Base-by-base conservation (phyloP, 2,888 invertebrate species). In the Drosophila subquinaria region DNA sequence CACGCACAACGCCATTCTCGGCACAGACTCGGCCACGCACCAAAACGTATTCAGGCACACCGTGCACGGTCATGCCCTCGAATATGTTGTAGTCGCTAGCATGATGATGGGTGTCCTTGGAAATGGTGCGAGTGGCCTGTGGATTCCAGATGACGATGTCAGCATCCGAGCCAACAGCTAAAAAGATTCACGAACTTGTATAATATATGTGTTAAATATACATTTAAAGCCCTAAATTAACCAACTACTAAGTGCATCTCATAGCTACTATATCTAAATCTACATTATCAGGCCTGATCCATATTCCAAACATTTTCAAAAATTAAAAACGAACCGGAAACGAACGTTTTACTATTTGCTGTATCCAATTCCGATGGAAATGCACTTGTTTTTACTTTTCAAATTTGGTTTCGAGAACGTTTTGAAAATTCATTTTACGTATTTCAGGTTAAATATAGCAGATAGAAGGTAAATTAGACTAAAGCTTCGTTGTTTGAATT, bases 101-200 rank as follows among this genome's bases (percentile, higher is more conserved):
- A 77, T 98, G 98, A 79, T 97, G 96, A 93, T 99, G 99, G 0
- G 96, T 96, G 82, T 96, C 95, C 0, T 98, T 98, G 9, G 98
- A 97, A 91, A 99, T 98, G 77, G 95, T 96, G 69, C 97, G 94
- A 66, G 96, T 96, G 52, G 95, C 95, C 59, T 95, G 94, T 3
- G 98, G 97, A 94, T 99, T 97, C 99, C 99, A 99, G 74, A 99
- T 95, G 10, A 99, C 97, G 71, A 99, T 94, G 93, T 99, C 99
- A 0, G 99, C 99, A 94, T 99, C 99, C 4, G 98, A 97, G 74
- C 98, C 98, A 43, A 96, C 95, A 1, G 96, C 84, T 85, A 15
- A 8, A 11, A 15, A 23, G 27, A 15, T 23, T 27, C 11, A 35
- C 0, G 4, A 17, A 13, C 8, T 30, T 53, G 10, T 4, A 3